Evolutionary conservation across 2,888 invertebrate species (phyloP).

Genomic region (Didymodactylos carnosus): DNA sequence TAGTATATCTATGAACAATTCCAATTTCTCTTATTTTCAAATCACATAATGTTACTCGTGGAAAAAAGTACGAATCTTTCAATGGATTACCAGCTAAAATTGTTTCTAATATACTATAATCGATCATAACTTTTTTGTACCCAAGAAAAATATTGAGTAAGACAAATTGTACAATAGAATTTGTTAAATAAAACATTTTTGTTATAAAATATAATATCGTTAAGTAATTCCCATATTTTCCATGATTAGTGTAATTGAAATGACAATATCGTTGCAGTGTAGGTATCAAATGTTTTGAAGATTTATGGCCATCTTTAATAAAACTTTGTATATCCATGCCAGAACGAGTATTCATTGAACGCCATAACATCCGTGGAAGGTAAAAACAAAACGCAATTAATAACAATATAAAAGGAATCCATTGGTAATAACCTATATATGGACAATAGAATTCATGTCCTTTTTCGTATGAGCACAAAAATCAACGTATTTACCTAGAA

Average conservation of each 20-base stretch:
- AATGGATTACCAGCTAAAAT: conserved; percentile 7
- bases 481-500: neutral
- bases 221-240: conserved; percentile 9
- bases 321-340: conserved; percentile 11
- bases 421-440: conserved; percentile 11
- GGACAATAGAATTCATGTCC: neutral
- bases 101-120: conserved; percentile 8
- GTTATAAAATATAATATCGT: conserved; percentile 9
- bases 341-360: conserved; percentile 5
- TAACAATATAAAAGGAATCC: conserved; percentile 12
- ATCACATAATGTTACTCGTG: conserved; percentile 12
- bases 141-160: conserved; percentile 13
- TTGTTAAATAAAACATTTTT: conserved; percentile 8
- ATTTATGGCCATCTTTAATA: conserved; percentile 4
- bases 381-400: conserved; percentile 10
- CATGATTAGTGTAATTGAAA: neutral
- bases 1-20: conserved; percentile 10
- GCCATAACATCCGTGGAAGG: conserved; percentile 10
- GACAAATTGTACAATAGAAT: conserved; percentile 8
- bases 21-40: conserved; percentile 11
- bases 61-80: conserved; percentile 11
- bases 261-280: conserved; percentile 5
- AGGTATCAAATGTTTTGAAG: conserved; percentile 3
- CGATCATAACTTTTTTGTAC: neutral
- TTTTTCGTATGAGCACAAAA: neutral